phyloP scores from a whole-genome alignment of 2,888 invertebrate genomes.

The Catocala sponsa region DNA sequence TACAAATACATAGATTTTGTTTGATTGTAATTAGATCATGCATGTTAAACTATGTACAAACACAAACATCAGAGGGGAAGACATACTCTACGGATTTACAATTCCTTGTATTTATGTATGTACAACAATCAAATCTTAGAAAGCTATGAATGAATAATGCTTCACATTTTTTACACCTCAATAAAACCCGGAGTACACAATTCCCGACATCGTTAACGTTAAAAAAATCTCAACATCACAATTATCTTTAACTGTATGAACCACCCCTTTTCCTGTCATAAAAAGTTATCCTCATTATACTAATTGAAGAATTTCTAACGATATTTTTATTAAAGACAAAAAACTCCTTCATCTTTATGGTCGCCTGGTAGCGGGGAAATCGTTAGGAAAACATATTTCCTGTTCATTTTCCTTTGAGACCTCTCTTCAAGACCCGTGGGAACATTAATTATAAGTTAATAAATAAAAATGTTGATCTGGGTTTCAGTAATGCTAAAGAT shows the following conservation, averaged over 20 bases:
- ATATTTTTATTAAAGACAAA: conserved; percentile 31
- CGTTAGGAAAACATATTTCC: conserved; percentile 49
- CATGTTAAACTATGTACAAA: no score
- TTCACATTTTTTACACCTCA: neutral
- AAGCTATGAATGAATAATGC: neutral
- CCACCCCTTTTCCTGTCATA: conserved; percentile 8
- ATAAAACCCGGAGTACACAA: neutral
- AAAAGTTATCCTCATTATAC: conserved; percentile 27
- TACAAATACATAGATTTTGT: no score
- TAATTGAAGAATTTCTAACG: conserved; percentile 36
- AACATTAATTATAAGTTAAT: conserved; percentile 37
- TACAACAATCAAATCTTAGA: no score
- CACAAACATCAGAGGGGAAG: no score
- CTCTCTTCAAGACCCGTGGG: conserved; percentile 1
- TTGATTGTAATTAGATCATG: no score
- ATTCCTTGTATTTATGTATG: no score
- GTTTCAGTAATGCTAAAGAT: neutral
- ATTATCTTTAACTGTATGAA: conserved; percentile 13
- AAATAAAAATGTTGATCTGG: conserved; percentile 23
- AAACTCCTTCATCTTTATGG: conserved; percentile 31
- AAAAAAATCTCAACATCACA: conserved; percentile 12
- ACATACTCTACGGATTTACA: no score
- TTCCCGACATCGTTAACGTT: neutral
- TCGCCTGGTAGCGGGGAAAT: conserved; percentile 44
- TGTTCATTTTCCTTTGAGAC: conserved; percentile 43